Evolutionary conservation across 2,113 vertebrate species (phyloP).

Genomic region (Chrysemys picta): DNA sequence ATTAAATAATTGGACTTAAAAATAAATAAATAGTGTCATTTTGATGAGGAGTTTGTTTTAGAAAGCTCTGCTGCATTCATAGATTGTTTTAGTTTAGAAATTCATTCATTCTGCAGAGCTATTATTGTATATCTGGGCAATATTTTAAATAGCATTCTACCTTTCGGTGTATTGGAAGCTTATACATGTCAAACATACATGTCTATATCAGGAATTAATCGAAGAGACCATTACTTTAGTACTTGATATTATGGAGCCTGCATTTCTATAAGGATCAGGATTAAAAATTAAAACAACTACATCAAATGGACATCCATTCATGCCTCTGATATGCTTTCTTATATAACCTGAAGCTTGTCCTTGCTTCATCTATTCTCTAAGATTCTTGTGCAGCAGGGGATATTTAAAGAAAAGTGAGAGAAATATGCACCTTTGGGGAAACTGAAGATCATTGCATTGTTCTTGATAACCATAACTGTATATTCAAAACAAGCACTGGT

Average conservation of each 20-base stretch:
- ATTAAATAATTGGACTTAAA: not conserved
- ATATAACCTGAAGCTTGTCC: constrained; percentile 1
- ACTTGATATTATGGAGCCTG: not conserved
- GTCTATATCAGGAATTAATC: not conserved
- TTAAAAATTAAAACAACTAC: not conserved
- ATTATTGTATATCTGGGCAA: not conserved
- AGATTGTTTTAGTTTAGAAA: not conserved
- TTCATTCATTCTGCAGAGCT: not conserved
- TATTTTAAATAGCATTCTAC: constrained; percentile 7
- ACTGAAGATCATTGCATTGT: not conserved
- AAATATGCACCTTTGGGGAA: constrained; percentile 19
- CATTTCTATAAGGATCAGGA: fast-evolving
- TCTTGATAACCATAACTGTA: not conserved
- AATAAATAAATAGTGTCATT: not conserved
- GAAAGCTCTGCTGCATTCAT: not conserved
- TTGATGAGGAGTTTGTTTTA: not conserved
- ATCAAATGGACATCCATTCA: not conserved
- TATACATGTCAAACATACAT: not conserved
- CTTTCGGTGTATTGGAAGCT: not conserved
- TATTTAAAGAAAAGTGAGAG: constrained; percentile 47
- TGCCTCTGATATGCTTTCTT: not conserved
- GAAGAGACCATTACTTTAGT: fast-evolving
- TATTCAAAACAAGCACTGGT: constrained; percentile 8
- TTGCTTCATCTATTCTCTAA: constrained; percentile 35
- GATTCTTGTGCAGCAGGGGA: not conserved